Evolutionary conservation across 2,797 vertebrate species (phyloP).

Genomic region (Masticophis lateralis): DNA sequence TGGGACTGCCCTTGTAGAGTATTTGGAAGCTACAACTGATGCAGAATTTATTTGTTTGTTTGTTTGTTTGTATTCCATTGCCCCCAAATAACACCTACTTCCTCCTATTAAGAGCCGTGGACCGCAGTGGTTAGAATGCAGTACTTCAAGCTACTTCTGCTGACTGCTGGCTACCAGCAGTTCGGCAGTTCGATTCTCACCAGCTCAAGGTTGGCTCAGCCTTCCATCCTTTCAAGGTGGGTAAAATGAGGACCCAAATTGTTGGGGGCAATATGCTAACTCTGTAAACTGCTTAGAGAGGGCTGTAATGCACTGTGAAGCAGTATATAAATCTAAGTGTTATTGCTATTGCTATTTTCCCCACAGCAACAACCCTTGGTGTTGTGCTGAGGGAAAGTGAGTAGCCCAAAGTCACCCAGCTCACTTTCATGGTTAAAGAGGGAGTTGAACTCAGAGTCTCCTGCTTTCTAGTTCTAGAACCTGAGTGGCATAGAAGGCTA

Average conservation of each 20-base stretch:
- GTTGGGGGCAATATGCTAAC: too few species aligned
- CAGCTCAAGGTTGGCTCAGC: too few species aligned
- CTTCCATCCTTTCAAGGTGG: too few species aligned
- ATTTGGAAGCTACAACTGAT: background rate
- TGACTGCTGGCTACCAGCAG: too few species aligned
- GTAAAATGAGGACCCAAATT: too few species aligned
- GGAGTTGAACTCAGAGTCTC: background rate
- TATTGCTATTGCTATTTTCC: background rate
- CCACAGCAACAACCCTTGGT: background rate
- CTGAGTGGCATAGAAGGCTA: too few species aligned
- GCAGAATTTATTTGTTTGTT: background rate
- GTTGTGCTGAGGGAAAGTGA: background rate
- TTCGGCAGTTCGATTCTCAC: too few species aligned
- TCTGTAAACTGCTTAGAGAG: too few species aligned
- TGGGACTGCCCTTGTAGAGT: background rate
- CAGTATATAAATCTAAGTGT: too few species aligned
- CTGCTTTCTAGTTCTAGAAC: background rate
- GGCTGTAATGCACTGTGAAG: too few species aligned
- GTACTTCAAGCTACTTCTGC: too few species aligned
- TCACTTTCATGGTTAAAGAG: background rate
- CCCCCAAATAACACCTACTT: background rate
- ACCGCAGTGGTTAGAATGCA: too few species aligned
- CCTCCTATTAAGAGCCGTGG: background rate
- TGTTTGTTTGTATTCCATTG: background rate
- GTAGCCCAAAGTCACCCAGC: background rate